Conservation (phyloP, 2,113 vertebrate species). For the Hemiscyllium ocellatum region DNA sequence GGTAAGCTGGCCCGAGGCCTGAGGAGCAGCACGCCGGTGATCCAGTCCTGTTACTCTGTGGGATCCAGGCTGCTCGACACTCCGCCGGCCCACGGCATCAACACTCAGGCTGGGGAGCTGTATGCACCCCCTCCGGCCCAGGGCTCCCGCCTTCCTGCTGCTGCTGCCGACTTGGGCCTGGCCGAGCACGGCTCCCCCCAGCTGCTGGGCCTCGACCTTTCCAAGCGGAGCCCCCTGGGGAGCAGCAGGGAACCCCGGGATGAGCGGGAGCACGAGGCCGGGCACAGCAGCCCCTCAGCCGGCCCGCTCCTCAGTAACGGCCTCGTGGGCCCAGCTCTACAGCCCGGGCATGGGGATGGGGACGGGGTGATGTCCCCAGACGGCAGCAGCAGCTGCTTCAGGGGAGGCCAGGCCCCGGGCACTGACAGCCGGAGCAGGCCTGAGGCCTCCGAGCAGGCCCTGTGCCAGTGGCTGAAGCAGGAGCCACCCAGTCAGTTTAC, state of each 20-base stretch:
- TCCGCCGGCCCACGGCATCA: slow-evolving; percentile 62
- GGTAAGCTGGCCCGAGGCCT: slow-evolving; percentile 69
- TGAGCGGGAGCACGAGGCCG: not conserved
- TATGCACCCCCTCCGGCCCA: slow-evolving; percentile 70
- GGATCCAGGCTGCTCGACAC: slow-evolving; percentile 55
- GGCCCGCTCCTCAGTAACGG: slow-evolving; percentile 50
- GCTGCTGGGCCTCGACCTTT: slow-evolving; percentile 85
- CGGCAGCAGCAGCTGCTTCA: slow-evolving; percentile 39
- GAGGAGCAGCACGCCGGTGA: slow-evolving; percentile 79
- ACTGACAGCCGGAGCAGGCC: slow-evolving; percentile 67
- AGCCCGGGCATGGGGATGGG: no score
- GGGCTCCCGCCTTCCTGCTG: slow-evolving; percentile 63
- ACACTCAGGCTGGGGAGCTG: slow-evolving; percentile 78
- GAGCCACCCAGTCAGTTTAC: slow-evolving; percentile 72
- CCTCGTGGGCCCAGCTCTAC: no score
- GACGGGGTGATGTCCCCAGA: no score
- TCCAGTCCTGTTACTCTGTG: slow-evolving; percentile 79
- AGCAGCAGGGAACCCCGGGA: not conserved
- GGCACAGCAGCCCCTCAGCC: not conserved
- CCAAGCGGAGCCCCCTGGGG: slow-evolving; percentile 80
- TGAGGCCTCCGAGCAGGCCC: slow-evolving; percentile 56
- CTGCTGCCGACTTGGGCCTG: slow-evolving; percentile 57
- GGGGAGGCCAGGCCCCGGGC: slow-evolving; percentile 49
- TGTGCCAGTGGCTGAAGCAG: slow-evolving; percentile 90
- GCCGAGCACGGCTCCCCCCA: slow-evolving; percentile 81